These are phyloP conservation scores for Lypha dubia DNA, from an alignment of 2,888 invertebrate species.

Conservation along the genomic window DNA sequence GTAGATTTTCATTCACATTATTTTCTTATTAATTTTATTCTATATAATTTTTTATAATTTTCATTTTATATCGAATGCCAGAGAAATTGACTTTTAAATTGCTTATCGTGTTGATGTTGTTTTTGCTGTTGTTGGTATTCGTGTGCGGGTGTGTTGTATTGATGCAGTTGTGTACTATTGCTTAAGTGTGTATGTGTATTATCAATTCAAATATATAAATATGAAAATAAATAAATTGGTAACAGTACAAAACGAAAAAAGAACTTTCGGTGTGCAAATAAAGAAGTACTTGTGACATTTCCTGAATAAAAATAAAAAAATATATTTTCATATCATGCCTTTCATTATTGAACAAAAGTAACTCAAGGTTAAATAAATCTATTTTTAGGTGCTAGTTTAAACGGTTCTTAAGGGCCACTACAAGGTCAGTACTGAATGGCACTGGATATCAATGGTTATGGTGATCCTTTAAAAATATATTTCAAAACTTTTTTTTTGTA, in stretches of 20 bases:
- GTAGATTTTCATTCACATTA: conserved; percentile 1
- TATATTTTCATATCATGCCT: not conserved
- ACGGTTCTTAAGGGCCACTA: not conserved
- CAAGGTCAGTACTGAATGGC: not conserved
- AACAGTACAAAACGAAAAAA: not conserved
- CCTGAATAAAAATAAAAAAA: not conserved
- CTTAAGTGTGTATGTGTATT: conserved; percentile 4
- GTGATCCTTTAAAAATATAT: too few species aligned
- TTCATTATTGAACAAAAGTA: not conserved
- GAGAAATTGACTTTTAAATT: conserved; percentile 70
- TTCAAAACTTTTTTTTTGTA: too few species aligned
- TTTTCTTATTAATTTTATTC: conserved; percentile 6
- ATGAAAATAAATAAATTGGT: not conserved
- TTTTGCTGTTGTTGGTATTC: not conserved
- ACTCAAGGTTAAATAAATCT: not conserved
- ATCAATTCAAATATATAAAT: not conserved
- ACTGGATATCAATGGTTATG: too few species aligned
- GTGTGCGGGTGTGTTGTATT: not conserved
- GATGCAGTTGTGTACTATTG: not conserved
- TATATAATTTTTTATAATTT: conserved; percentile 2
- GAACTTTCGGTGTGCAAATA: not conserved
- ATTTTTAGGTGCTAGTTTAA: not conserved
- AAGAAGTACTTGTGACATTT: not conserved
- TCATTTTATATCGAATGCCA: conserved; percentile 50
- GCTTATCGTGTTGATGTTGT: conserved; percentile 53